Evolutionary conservation across 2,113 vertebrate genomes (phyloP).

Genomic region (Polypterus bichir): DNA sequence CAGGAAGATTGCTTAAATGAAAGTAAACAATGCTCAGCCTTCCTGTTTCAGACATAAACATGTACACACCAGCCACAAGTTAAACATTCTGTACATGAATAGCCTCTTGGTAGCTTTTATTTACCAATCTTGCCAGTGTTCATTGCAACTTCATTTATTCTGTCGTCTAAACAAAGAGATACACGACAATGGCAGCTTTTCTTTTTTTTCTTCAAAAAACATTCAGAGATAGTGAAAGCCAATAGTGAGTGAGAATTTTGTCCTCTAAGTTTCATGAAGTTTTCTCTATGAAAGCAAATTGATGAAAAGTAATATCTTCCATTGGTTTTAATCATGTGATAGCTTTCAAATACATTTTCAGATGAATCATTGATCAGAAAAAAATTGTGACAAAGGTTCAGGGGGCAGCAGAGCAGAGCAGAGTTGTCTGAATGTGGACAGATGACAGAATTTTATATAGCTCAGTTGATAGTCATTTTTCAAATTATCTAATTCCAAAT

Average conservation of each 20-base stretch:
- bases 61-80: background rate
- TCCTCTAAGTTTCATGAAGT: slow-evolving; percentile 46
- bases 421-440: slow-evolving; percentile 36
- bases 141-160: background rate
- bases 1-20: background rate
- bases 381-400: slow-evolving; percentile 33
- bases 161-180: background rate
- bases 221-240: slow-evolving; percentile 35
- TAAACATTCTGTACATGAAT: slow-evolving; percentile 6
- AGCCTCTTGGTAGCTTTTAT: slow-evolving; percentile 16
- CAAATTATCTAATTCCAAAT: slow-evolving; percentile 94
- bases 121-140: background rate
- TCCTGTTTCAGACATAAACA: too few relatives aligned
- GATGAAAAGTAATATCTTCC: slow-evolving; percentile 58
- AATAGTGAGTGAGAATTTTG: slow-evolving; percentile 24
- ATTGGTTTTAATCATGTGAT: slow-evolving; percentile 54
- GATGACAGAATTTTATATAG: slow-evolving; percentile 45
- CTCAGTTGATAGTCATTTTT: slow-evolving; percentile 65
- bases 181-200: slow-evolving; percentile 11
- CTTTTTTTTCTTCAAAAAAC: slow-evolving; percentile 22
- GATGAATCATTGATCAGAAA: slow-evolving; percentile 70
- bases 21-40: background rate
- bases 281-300: slow-evolving; percentile 38
- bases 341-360: slow-evolving; percentile 47
- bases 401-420: slow-evolving; percentile 57